A percentile compares a stretch with the other conserved stretches of the same genome.
phyloP scores from a whole-genome alignment of 2,113 vertebrate species.

The Stercorarius parasiticus region DNA sequence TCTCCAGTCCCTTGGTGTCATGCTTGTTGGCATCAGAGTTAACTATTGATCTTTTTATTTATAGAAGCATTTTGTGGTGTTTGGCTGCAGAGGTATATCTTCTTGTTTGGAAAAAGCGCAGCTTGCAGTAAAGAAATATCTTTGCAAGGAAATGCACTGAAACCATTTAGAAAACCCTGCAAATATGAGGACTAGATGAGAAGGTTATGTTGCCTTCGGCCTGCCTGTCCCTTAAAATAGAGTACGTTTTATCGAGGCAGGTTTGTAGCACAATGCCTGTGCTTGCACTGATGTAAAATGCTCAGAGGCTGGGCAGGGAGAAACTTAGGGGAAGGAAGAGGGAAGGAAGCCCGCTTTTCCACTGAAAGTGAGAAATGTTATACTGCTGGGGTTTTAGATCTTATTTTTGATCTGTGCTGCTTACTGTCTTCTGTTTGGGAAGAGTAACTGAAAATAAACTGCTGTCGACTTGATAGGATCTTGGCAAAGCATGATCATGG shows the following conservation, averaged over 20 bases:
- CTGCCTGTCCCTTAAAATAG: neutral
- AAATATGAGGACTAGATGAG: neutral
- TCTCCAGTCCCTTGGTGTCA: slow-evolving; percentile 29
- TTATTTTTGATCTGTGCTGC: neutral
- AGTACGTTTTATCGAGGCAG: neutral
- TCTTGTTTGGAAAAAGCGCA: neutral
- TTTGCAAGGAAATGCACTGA: neutral
- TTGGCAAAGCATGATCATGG: neutral
- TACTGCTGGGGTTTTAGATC: neutral
- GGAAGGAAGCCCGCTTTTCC: neutral
- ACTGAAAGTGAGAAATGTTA: neutral
- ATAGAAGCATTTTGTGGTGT: slow-evolving; percentile 1
- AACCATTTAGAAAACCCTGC: neutral
- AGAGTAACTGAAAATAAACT: neutral
- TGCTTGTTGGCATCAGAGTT: slow-evolving; percentile 39
- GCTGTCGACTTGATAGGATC: neutral
- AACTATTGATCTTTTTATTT: slow-evolving; percentile 61
- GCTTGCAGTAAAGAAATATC: neutral
- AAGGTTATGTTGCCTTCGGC: neutral
- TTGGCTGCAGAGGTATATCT: slow-evolving; percentile 12
- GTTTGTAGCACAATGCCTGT: neutral
- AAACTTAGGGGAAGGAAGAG: neutral
- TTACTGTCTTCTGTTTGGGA: neutral
- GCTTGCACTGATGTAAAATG: neutral
- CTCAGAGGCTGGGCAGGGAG: neutral